phyloP scores from a whole-genome alignment of 1,140 invertebrate genomes.

The Drosophila pandora region DNA sequence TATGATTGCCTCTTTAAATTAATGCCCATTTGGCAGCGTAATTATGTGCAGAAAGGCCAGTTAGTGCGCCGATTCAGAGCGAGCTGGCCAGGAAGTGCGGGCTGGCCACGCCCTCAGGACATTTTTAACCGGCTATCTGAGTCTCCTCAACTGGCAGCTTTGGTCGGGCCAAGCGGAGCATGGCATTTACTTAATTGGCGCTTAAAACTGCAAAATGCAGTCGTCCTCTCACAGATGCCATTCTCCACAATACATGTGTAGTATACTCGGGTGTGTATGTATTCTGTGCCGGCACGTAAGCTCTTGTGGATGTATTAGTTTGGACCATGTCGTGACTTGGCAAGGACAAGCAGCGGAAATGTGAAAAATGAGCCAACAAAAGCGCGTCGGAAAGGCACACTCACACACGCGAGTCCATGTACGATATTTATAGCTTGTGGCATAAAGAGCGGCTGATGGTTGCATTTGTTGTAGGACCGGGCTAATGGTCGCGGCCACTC shows the following conservation, averaged over 20 bases:
- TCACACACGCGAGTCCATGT: conserved; percentile 4
- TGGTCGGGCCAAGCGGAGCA: conserved; percentile 22
- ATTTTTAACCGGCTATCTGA: conserved; percentile 4
- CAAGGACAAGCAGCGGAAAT: conserved; percentile 58
- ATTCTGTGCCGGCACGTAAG: conserved; percentile 23
- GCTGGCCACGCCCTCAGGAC: conserved; percentile 1
- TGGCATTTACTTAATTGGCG: conserved; percentile 76
- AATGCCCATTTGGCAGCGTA: conserved; percentile 29
- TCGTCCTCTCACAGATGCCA: conserved; percentile 15
- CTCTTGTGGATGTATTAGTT: conserved; percentile 37
- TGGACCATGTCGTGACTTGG: conserved; percentile 34
- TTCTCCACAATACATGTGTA: neutral
- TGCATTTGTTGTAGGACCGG: conserved; percentile 35
- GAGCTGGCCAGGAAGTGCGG: neutral
- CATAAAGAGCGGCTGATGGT: conserved; percentile 42
- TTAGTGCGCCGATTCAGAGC: conserved; percentile 9
- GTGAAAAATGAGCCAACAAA: conserved; percentile 70
- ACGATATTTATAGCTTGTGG: conserved; percentile 33
- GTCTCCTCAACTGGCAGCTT: conserved; percentile 5
- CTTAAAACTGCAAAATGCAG: conserved; percentile 67
- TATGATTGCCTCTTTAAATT: conserved; percentile 6
- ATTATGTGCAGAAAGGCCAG: conserved; percentile 20
- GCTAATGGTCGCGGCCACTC: conserved; percentile 41
- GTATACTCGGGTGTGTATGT: neutral
- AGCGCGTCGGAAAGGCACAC: conserved; percentile 38